Evolutionary conservation across 2,888 invertebrate genomes (phyloP), one percentile per base, ranked within the genome.

Genomic region (Melieria picta): DNA sequence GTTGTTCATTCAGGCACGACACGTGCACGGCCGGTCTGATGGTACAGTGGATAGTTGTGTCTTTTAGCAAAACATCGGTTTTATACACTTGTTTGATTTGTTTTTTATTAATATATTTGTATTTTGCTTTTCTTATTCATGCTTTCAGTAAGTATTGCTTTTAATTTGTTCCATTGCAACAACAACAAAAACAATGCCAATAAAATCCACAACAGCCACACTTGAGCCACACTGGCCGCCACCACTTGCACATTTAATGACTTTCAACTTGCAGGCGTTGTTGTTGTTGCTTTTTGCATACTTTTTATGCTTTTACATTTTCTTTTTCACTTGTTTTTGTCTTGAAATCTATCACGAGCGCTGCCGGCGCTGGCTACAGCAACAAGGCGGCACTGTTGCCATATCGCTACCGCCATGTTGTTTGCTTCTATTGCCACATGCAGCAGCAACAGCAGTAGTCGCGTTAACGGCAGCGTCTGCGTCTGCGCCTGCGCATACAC

Each of bases 221-320:
- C 30, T 30, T 30, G 61, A 58, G 6, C 58, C 10, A 16, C 58
- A 58, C 58, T 58, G 58, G 7, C 16, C 58, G 58, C 42, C 58
- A 62, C 63, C 52, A 69, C 60, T 30, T 45, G 65, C 70, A 70
- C 50, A 70, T 58, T 65, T 65, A 70, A 65, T 70, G 65, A 60
- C 52, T 64, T 64, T 64, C 60, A 46, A 60, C 64, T 69, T 63
- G 58, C 69, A 63, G 58, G 58, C 58, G 58, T 61, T 30, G 61
- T 61, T 43, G 61, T 10, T 43, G 43, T 61, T 61, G 61, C 30
- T 57, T 57, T 57, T 57, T 52, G 48, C 16, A 50, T 64, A n/a
- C 46, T 60, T 46, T 6, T 58, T 57, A 30, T 46, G 7, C 13
- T 48, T 60, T 47, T 67, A 42, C 42, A 50, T n/a, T 42, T 61